These are phyloP conservation scores for Drosophila melanosoma DNA, from an alignment of 2,888 invertebrate species.

Conservation along the genomic window DNA sequence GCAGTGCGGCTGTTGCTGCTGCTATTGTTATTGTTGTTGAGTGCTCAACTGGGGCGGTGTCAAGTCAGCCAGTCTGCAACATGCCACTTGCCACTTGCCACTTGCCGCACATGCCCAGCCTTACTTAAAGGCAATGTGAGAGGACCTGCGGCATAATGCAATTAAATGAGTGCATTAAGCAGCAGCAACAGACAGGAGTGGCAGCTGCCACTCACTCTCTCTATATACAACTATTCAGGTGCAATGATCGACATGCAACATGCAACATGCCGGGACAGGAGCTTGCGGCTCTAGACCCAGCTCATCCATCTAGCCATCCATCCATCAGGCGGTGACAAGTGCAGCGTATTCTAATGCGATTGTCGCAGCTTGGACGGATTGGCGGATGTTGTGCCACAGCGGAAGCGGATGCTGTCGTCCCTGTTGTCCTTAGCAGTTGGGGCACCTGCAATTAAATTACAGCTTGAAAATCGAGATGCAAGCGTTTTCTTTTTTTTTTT, in stretches of 20 bases:
- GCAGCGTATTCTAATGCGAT: constrained; percentile 76
- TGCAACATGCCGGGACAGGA: constrained; percentile 5
- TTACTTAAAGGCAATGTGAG: constrained; percentile 56
- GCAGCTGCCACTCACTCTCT: neutral
- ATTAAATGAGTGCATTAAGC: constrained; percentile 79
- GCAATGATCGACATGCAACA: constrained; percentile 61
- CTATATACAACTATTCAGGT: constrained; percentile 26
- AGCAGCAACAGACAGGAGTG: constrained; percentile 16
- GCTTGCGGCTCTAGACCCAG: constrained; percentile 9
- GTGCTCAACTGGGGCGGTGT: constrained; percentile 35
- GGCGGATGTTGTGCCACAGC: constrained; percentile 70
- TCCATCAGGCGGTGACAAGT: constrained; percentile 52
- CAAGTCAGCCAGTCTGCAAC: constrained; percentile 17
- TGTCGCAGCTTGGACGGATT: constrained; percentile 52
- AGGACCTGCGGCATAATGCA: constrained; percentile 79
- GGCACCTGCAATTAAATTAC: constrained; percentile 72
- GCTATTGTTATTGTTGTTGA: constrained; percentile 41
- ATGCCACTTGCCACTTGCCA: constrained; percentile 20
- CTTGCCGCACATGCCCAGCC: constrained; percentile 40
- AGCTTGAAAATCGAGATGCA: constrained; percentile 60
- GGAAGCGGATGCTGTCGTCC: constrained; percentile 69
- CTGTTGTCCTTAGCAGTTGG: constrained; percentile 10
- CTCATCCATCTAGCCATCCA: constrained; percentile 70
- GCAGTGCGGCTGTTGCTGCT: constrained; percentile 43
- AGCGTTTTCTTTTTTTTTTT: neutral